These are phyloP conservation scores for Drosophila limbata DNA, from an alignment of 2,888 invertebrate genomes.

Conservation along the genomic window DNA sequence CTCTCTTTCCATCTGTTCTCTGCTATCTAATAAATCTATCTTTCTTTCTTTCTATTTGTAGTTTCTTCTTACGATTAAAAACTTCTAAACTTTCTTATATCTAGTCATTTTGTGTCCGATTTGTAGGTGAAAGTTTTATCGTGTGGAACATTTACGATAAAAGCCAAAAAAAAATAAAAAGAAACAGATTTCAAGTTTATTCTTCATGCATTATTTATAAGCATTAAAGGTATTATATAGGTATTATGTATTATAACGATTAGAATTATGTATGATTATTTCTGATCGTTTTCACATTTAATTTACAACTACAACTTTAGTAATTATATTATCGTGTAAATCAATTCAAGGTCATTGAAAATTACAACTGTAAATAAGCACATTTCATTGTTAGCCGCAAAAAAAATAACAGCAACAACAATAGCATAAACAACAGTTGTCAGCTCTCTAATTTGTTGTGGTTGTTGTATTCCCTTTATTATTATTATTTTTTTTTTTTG, in stretches of 20 bases:
- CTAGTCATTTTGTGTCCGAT: conserved; percentile 52
- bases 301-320: conserved; percentile 5
- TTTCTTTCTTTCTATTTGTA: conserved; percentile 4
- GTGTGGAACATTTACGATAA: conserved; percentile 47
- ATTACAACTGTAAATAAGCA: conserved; percentile 37
- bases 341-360: conserved; percentile 61
- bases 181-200: conserved; percentile 20
- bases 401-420: conserved; percentile 16
- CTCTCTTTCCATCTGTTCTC: not conserved
- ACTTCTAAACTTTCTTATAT: conserved; percentile 65
- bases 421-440: conserved; percentile 15
- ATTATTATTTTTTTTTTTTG: conserved; percentile 21
- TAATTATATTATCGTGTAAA: conserved; percentile 41
- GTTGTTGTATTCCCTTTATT: not conserved
- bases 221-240: conserved; percentile 25
- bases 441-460: conserved; percentile 20
- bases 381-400: conserved; percentile 44
- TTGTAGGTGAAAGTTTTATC: conserved; percentile 68
- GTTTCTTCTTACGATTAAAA: conserved; percentile 25
- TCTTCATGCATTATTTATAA: conserved; percentile 54
- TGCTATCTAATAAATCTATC: not conserved
- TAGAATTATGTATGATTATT: conserved; percentile 16
- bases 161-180: conserved; percentile 9
- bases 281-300: conserved; percentile 33
- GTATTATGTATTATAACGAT: conserved; percentile 25